Evolutionary conservation across 2,797 vertebrate species (phyloP), one percentile per base, ranked within the genome.

Genomic region (Onychomys arenicola): DNA sequence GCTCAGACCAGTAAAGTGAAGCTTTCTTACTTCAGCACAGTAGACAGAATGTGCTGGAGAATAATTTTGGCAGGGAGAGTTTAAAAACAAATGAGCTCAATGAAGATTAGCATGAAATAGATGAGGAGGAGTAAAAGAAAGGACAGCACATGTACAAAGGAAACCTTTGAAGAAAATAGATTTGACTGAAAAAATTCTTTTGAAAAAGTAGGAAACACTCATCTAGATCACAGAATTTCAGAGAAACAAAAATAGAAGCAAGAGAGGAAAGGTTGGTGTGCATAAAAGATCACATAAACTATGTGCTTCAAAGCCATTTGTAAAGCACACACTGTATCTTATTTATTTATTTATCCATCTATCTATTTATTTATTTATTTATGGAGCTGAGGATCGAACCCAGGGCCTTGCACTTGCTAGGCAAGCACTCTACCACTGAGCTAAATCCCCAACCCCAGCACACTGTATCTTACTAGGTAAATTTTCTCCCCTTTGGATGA

Each of bases 181-280:
- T 83, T 69, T 88, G 49, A 92, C n/a, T 83, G 17, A 29, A 83
- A 25, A 23, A 19, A 75, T 80, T 55, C 73, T 86, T 89, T 85
- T 75, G 21, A 65, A 78, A 92, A 92, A 77, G 23, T 67, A 90
- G 75, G 85, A 40, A 91, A 65, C 29, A 82, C 16, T 46, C 12
- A 46, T 75, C 21, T 88, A 29, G 52, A 71, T 55, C 43, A 88
- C 91, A 46, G 43, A 85, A 92, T 92, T 71, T 87, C 55, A 81
- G 63, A 80, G 69, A 93, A 95, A 90, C 34, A 81, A 94, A 93
- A 52, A 40, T 27, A 94, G 37, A 91, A 92, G 25, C n/a, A 49
- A 91, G 37, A 89, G 76, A 95, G 29, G 69, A 89, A 40, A 46
- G 12, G 37, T 37, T 49, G 83, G 6, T 73, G 14, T 92, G 37